Conservation (phyloP, 2,113 vertebrate genomes). For the Ginglymostoma cirratum region DNA sequence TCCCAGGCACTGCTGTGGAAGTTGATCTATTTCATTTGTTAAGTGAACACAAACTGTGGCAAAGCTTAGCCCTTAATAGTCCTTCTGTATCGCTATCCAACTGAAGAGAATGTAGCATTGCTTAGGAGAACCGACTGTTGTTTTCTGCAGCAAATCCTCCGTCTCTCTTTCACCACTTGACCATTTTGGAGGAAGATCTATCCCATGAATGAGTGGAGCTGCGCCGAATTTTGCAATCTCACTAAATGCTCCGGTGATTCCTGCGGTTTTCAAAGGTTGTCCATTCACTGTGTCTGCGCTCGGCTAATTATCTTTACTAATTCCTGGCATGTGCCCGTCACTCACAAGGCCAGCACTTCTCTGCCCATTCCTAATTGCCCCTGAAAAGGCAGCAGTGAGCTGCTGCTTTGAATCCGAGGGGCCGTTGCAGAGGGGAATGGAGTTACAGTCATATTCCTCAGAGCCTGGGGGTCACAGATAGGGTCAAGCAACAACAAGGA, state of each 20-base stretch:
- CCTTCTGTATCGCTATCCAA: conserved; percentile 42
- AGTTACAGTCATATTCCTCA: no score
- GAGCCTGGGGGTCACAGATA: no score
- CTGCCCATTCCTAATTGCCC: no score
- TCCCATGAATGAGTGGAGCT: conserved; percentile 41
- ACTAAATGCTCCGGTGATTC: conserved; percentile 40
- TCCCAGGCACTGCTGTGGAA: conserved; percentile 40
- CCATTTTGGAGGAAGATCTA: conserved; percentile 46
- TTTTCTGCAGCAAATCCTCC: conserved; percentile 39
- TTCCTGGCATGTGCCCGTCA: no score
- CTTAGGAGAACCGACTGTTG: conserved; percentile 43
- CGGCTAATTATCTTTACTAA: no score
- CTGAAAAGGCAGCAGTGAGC: no score
- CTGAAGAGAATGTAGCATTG: conserved; percentile 43
- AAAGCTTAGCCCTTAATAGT: conserved; percentile 47
- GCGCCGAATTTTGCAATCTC: conserved; percentile 44
- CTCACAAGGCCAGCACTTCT: no score
- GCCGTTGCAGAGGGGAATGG: no score
- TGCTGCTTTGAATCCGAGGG: no score
- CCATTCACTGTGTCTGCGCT: background rate
- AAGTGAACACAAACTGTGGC: conserved; percentile 41
- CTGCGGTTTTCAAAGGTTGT: background rate
- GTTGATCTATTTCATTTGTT: conserved; percentile 49
- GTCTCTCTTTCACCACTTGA: conserved; percentile 45
- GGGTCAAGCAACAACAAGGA: no score